A percentile compares a stretch with the other conserved stretches of the same genome.
phyloP scores from a whole-genome alignment of 2,888 invertebrate species.

The Troides aeacus region DNA sequence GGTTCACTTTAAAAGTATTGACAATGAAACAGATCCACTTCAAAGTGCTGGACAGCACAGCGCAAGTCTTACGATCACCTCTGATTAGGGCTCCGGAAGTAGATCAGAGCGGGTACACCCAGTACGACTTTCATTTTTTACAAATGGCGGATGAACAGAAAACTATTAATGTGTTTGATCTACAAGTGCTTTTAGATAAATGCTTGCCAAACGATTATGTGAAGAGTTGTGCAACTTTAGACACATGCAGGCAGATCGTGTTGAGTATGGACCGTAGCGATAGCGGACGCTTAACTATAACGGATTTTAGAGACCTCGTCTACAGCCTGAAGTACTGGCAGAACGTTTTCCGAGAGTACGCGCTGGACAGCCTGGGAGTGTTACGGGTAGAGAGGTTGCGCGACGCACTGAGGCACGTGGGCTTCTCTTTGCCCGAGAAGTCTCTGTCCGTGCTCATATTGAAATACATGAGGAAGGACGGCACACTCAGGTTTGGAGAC shows the following conservation, averaged over 20 bases:
- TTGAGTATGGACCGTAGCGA: slow-evolving; percentile 91
- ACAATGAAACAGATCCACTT: slow-evolving; percentile 88
- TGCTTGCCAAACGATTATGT: slow-evolving; percentile 96
- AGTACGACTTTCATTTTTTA: slow-evolving; percentile 94
- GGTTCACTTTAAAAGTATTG: slow-evolving; percentile 91
- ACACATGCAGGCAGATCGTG: slow-evolving; percentile 94
- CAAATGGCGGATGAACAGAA: slow-evolving; percentile 94
- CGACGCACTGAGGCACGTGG: slow-evolving; percentile 92
- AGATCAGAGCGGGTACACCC: slow-evolving; percentile 86
- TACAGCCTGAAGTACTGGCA: slow-evolving; percentile 96
- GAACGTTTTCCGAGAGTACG: slow-evolving; percentile 91
- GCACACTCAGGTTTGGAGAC: slow-evolving; percentile 93
- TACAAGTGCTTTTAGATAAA: slow-evolving; percentile 93
- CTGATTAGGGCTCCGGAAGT: slow-evolving; percentile 87
- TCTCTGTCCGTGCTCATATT: slow-evolving; percentile 90
- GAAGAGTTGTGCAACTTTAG: slow-evolving; percentile 94
- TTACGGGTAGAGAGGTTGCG: slow-evolving; percentile 90
- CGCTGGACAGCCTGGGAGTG: slow-evolving; percentile 94
- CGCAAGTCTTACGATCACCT: slow-evolving; percentile 85
- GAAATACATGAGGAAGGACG: slow-evolving; percentile 95
- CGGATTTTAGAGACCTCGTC: slow-evolving; percentile 94
- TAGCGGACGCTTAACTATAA: slow-evolving; percentile 89
- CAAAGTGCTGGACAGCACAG: slow-evolving; percentile 84
- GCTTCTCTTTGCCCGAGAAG: slow-evolving; percentile 92
- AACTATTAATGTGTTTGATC: slow-evolving; percentile 93